These are phyloP conservation scores for Gobius niger DNA, from an alignment of 2,113 vertebrate genomes.

Conservation along the genomic window DNA sequence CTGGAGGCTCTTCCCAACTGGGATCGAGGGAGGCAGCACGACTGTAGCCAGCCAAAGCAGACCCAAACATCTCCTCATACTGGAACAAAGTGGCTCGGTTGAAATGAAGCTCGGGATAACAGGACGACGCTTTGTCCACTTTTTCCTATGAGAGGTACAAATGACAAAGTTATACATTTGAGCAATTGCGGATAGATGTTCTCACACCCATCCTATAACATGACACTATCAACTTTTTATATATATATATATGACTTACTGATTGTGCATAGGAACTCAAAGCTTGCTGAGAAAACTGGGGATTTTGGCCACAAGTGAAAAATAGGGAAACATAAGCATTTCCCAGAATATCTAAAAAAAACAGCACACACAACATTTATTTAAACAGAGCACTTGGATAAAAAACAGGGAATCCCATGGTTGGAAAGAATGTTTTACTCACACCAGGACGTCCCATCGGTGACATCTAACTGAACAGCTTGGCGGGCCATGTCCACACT, in stretches of 20 bases:
- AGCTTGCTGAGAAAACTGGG: conserved; percentile 88
- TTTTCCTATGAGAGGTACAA: conserved; percentile 74
- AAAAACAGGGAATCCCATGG: not conserved
- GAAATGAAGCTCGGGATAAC: conserved; percentile 87
- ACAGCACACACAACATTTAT: not conserved
- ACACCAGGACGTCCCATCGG: conserved; percentile 92
- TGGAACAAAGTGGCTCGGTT: conserved; percentile 88
- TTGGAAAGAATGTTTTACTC: conserved; percentile 62
- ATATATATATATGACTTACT: conserved; percentile 72
- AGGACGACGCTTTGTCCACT: conserved; percentile 81
- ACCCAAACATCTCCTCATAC: conserved; percentile 87
- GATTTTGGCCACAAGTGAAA: conserved; percentile 87
- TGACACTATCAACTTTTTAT: not conserved
- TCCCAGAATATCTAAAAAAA: conserved; percentile 83
- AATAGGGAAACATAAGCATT: conserved; percentile 90
- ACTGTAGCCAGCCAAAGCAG: conserved; percentile 83
- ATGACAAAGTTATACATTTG: not conserved
- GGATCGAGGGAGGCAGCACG: conserved; percentile 83
- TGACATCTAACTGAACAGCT: conserved; percentile 85
- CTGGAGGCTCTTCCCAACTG: conserved; percentile 78
- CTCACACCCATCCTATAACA: not conserved
- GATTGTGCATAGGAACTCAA: conserved; percentile 86
- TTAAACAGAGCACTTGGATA: not conserved
- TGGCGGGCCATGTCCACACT: conserved; percentile 85
- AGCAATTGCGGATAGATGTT: not conserved